A percentile compares a stretch with the other conserved stretches of the same genome.
Conservation (phyloP, 2,113 vertebrate genomes). For the Eurypyga helias region DNA sequence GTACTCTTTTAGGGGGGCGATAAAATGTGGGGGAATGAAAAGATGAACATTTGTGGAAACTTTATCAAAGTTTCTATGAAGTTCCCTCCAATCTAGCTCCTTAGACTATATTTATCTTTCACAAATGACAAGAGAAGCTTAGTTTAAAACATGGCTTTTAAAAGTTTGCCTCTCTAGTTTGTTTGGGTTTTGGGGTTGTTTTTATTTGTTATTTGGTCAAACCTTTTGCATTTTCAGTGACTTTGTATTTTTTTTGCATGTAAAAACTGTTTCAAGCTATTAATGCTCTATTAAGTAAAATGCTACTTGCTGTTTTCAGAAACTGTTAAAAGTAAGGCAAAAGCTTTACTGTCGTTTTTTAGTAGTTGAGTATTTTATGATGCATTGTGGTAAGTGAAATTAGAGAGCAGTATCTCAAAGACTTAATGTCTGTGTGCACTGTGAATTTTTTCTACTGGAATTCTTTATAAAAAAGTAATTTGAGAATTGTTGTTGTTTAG, state of each 20-base stretch:
- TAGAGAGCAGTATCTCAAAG: neutral
- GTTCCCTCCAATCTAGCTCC: neutral
- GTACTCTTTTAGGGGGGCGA: neutral
- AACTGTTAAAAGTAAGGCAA: neutral
- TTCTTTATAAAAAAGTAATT: neutral
- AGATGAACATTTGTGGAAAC: neutral
- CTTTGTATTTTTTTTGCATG: neutral
- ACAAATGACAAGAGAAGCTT: neutral
- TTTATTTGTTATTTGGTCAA: neutral
- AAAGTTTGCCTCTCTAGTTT: neutral
- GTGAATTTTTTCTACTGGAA: neutral
- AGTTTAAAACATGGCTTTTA: neutral
- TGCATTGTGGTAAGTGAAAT: neutral
- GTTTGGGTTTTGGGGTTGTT: neutral
- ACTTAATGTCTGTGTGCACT: neutral
- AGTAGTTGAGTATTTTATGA: neutral
- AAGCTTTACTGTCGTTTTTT: neutral
- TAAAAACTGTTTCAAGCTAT: neutral
- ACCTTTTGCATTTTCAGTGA: neutral
- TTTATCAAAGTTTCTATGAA: slow-evolving; percentile 15
- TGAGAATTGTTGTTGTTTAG: no score
- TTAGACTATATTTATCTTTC: neutral
- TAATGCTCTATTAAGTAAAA: neutral
- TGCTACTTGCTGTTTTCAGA: neutral
- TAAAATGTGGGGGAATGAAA: neutral